Evolutionary conservation across 2,888 invertebrate species (phyloP).

Genomic region (Patella ulyssiponensis): DNA sequence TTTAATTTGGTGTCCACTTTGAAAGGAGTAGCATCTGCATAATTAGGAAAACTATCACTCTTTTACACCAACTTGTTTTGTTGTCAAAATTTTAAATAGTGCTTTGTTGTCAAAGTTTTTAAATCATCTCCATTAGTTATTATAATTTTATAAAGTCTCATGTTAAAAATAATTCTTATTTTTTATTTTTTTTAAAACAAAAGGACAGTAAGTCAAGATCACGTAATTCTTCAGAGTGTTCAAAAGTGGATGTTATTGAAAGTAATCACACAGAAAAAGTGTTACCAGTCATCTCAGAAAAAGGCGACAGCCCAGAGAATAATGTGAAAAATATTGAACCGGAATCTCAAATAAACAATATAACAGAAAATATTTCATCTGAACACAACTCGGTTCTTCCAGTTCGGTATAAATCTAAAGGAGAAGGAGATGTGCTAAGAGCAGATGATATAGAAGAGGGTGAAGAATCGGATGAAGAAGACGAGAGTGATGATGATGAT

Average conservation of each 20-base stretch:
- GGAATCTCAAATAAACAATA: not conserved
- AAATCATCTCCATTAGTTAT: no score
- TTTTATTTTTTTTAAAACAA: no score
- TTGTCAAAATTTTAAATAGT: no score
- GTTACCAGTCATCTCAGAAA: not conserved
- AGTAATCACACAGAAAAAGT: constrained; percentile 34
- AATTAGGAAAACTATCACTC: no score
- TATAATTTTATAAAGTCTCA: no score
- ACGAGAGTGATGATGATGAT: constrained; percentile 76
- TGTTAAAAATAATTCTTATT: no score
- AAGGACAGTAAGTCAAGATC: not conserved
- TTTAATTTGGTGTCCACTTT: no score
- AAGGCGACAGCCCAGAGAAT: constrained; percentile 3
- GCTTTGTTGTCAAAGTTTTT: no score
- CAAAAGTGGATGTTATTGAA: constrained; percentile 23
- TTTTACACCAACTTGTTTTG: no score
- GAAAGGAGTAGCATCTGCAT: no score
- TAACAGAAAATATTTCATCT: constrained; percentile 28
- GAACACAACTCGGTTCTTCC: constrained; percentile 34
- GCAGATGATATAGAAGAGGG: constrained; percentile 26
- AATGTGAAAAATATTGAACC: not conserved
- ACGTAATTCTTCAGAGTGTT: constrained; percentile 46
- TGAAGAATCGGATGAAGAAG: constrained; percentile 49
- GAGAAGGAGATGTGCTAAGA: constrained; percentile 48
- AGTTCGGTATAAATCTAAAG: not conserved